Evolutionary conservation across 2,797 vertebrate species (phyloP).

Genomic region (Numenius phaeopus): DNA sequence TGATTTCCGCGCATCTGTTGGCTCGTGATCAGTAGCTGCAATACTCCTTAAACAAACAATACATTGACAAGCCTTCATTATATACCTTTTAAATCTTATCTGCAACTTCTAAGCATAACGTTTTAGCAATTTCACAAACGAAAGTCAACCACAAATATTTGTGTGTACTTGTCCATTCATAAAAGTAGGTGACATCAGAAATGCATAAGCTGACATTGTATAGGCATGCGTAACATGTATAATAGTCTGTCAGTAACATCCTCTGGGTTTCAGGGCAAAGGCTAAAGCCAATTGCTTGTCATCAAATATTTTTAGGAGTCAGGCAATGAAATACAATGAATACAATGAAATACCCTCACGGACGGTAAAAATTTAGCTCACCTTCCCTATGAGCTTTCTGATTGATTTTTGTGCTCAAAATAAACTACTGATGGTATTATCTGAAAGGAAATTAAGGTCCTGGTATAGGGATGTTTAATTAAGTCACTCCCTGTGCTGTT

Average conservation of each 20-base stretch:
- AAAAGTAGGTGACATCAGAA: background rate
- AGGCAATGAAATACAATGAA: background rate
- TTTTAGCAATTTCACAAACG: background rate
- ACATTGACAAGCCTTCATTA: background rate
- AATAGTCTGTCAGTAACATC: background rate
- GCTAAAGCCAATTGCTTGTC: background rate
- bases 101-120: background rate
- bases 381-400: background rate
- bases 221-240: background rate
- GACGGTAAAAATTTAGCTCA: background rate
- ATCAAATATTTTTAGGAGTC: background rate
- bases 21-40: conserved; percentile 96
- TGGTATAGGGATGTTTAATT: background rate
- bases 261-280: background rate
- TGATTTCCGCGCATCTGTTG: conserved; percentile 95
- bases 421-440: background rate
- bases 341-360: background rate
- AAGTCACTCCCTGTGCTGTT: background rate
- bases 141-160: background rate
- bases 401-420: background rate
- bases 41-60: conserved; percentile 89
- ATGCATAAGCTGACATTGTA: background rate
- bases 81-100: background rate
- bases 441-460: background rate
- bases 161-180: background rate